Conservation (phyloP, 2,888 invertebrate species). For the Tachina grossa region DNA sequence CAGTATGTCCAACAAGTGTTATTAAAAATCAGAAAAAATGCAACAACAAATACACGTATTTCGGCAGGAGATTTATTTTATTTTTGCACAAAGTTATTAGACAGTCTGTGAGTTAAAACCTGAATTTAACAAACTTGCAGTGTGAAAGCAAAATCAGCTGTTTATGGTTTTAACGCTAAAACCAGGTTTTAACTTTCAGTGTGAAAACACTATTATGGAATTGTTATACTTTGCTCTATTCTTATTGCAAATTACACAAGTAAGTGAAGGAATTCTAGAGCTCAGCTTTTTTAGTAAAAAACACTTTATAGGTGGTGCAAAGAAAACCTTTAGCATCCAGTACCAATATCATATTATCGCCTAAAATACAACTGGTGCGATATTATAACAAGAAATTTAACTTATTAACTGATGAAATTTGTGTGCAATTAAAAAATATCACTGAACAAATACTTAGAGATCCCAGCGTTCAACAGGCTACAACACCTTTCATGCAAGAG, state of each 20-base stretch:
- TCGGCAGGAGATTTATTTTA: too few species aligned
- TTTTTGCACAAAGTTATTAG: too few species aligned
- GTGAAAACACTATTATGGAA: too few species aligned
- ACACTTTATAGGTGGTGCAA: not conserved
- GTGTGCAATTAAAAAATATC: constrained; percentile 27
- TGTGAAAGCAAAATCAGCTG: too few species aligned
- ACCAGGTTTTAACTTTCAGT: too few species aligned
- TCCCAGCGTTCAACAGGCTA: not conserved
- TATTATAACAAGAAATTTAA: not conserved
- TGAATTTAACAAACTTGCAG: too few species aligned
- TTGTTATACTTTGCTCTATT: not conserved
- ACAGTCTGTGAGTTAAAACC: too few species aligned
- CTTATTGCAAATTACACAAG: not conserved
- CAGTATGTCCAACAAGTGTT: too few species aligned
- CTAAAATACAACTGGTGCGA: not conserved
- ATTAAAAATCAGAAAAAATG: too few species aligned
- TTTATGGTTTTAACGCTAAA: too few species aligned
- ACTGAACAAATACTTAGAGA: constrained; percentile 22
- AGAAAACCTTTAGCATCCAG: not conserved
- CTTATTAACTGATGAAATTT: not conserved
- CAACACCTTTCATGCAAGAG: not conserved
- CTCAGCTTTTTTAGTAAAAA: not conserved
- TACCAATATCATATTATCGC: not conserved
- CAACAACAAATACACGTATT: too few species aligned
- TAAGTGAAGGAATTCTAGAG: not conserved